A percentile compares a stretch with the other conserved stretches of the same genome.
phyloP scores from a whole-genome alignment of 2,113 vertebrate genomes.

The Ancistrus triradiatus region DNA sequence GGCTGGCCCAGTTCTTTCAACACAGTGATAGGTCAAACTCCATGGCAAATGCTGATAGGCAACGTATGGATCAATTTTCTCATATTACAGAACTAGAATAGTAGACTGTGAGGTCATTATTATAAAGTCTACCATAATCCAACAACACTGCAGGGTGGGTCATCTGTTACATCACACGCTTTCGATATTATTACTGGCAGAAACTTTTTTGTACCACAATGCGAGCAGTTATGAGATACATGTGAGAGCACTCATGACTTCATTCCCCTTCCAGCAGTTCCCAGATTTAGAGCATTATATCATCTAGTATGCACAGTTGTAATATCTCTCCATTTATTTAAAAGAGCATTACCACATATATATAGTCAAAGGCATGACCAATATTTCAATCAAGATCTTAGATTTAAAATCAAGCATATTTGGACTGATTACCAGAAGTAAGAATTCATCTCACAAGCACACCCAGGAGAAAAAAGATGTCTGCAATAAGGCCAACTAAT shows the following conservation, averaged over 20 bases:
- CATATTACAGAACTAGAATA: neutral
- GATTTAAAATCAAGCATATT: neutral
- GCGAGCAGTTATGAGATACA: no score
- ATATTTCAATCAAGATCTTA: neutral
- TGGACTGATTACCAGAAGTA: neutral
- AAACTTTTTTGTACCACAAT: neutral
- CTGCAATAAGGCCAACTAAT: no score
- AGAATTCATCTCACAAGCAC: neutral
- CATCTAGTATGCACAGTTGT: neutral
- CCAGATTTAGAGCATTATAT: constrained; percentile 13
- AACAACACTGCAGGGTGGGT: neutral
- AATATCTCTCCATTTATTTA: no score
- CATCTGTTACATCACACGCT: neutral
- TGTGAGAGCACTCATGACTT: neutral
- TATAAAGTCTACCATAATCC: constrained; percentile 11
- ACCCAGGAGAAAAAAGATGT: no score
- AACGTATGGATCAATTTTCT: constrained; percentile 48
- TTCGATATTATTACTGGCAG: neutral
- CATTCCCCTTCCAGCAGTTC: neutral
- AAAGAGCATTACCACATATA: neutral
- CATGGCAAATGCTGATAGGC: constrained; percentile 48
- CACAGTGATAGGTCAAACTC: constrained; percentile 64
- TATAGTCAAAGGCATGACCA: neutral
- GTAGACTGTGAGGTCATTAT: neutral
- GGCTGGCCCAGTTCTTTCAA: constrained; percentile 27